A percentile compares a stretch with the other conserved stretches of the same genome.
phyloP scores from a whole-genome alignment of 2,797 vertebrate species.

The Chelonia mydas region DNA sequence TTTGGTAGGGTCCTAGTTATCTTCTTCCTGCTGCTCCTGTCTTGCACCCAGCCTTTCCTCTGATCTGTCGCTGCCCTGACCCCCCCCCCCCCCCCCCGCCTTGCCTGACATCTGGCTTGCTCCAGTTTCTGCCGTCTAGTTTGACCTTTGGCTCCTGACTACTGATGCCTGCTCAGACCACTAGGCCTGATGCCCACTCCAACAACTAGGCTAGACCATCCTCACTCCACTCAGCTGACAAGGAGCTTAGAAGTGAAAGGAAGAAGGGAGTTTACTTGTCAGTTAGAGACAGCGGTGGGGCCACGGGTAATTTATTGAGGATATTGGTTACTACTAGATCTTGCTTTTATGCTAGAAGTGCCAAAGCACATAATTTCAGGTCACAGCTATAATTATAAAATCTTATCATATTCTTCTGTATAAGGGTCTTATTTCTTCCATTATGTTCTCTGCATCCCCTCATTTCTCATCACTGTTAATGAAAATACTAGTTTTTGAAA shows the following conservation, averaged over 20 bases:
- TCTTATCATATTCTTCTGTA: background rate
- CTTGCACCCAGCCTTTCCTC: too few species aligned
- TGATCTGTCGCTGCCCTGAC: too few species aligned
- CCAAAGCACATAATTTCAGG: background rate
- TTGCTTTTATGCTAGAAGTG: constrained; percentile 21
- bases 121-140: too few species aligned
- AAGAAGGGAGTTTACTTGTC: background rate
- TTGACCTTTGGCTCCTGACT: too few species aligned
- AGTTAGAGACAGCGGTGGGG: constrained; percentile 6
- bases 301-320: constrained; percentile 15
- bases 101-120: too few species aligned
- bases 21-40: too few species aligned
- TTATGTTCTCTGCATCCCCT: background rate
- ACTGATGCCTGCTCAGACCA: too few species aligned
- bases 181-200: too few species aligned
- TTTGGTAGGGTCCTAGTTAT: too few species aligned
- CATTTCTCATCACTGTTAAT: background rate
- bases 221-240: background rate
- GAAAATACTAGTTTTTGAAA: background rate
- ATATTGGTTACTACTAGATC: constrained; percentile 22
- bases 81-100: too few species aligned
- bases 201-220: too few species aligned
- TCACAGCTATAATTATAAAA: background rate
- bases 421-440: background rate
- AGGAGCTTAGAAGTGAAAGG: constrained; percentile 31